Base-by-base conservation (phyloP, 2,797 vertebrate genomes). In the Acrocephalus scirpaceus region DNA sequence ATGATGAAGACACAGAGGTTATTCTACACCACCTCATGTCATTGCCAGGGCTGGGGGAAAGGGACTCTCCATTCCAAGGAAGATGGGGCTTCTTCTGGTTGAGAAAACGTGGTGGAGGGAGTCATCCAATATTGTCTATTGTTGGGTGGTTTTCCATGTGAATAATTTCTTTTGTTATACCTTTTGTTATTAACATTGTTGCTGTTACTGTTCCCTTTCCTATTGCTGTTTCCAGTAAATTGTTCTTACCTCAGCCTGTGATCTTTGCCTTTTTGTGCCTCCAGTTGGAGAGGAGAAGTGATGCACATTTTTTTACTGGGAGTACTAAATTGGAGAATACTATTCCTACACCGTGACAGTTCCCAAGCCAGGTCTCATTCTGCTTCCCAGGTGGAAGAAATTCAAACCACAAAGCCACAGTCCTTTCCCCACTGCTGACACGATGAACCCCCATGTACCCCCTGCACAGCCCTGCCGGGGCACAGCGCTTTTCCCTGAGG, bases 61-160 rank as follows among this genome's bases (percentile, higher is more conserved):
- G 48, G n/a, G 27, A 65, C 21, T 53, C 19, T n/a, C 0, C 0
- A 8, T 71, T 58, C 29, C 2, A 3, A 40, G 53, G 58, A 77
- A 65, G 15, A 53, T 1, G 1, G 29, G 17, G 21, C 16, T 65
- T 34, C 51, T 58, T 79, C 38, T 27, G 20, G 29, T 27, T 53
- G 51, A 65, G 38, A 58, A 47, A 53, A 62, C 11, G 42, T 65
- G 44, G 20, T 58, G 38, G 58, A 64, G 15, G 29, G 21, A 71
- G 20, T 10, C 20, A 25, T 30, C 50, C 72, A 26, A 3, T 40
- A 30, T 13, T 51, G 50, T 64, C 38, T 53, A 10, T 27, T 45
- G 21, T 4, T n/a, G n/a, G 30, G n/a, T 65, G n/a, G 18, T 30
- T 58, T 51, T 7, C 15, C 2, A 2, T 7, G 29, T 20, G n/a